Conservation (phyloP, 2,113 vertebrate species). For the Phylloscopus trochilus region DNA sequence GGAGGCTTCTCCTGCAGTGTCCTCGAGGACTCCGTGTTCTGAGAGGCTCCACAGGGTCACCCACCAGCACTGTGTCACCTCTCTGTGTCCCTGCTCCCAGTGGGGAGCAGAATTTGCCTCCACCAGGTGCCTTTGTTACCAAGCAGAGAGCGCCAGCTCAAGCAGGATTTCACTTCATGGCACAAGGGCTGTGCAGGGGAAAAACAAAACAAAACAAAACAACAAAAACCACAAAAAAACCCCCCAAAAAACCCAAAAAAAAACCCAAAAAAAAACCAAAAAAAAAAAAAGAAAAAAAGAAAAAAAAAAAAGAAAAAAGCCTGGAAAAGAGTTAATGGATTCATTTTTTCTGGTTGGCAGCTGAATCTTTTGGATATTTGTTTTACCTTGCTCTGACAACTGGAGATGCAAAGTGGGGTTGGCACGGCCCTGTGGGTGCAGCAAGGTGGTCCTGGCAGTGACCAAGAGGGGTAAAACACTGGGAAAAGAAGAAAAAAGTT, state of each 20-base stretch:
- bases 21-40: not conserved
- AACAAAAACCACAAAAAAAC: too few species aligned
- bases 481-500: not conserved
- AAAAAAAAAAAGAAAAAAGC: not conserved
- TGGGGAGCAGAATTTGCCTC: not conserved
- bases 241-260: too few species aligned
- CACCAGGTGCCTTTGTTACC: not conserved
- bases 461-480: not conserved
- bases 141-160: not conserved
- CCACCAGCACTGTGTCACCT: not conserved
- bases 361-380: not conserved
- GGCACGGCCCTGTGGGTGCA: not conserved
- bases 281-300: too few species aligned
- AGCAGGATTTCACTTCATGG: not conserved
- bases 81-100: rapidly evolving
- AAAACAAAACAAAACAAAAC: too few species aligned
- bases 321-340: not conserved
- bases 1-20: not conserved
- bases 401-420: not conserved
- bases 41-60: not conserved
- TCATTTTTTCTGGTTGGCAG: not conserved
- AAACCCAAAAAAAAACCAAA: too few species aligned
- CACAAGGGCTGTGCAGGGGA: not conserved
- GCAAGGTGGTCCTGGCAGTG: not conserved
- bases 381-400: not conserved